Conservation (phyloP, 2,113 vertebrate genomes). For the Mastomys natalensis region DNA sequence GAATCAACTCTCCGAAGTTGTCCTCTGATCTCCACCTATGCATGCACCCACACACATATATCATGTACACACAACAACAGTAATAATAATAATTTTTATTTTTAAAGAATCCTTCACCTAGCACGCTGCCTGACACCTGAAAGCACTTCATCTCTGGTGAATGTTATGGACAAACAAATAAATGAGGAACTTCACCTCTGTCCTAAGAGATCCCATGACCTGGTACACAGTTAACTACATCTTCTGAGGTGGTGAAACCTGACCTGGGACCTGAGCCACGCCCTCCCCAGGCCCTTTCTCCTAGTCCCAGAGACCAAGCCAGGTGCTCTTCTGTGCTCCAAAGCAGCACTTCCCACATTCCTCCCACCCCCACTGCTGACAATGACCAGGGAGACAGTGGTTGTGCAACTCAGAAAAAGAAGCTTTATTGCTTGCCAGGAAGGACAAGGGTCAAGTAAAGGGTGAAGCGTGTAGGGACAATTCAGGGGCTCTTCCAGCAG, state of each 20-base stretch:
- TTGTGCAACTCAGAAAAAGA: constrained; percentile 74
- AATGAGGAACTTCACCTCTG: background rate
- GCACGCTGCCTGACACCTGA: background rate
- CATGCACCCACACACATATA: background rate
- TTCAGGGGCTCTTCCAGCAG: background rate
- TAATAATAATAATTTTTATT: background rate
- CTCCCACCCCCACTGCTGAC: constrained; percentile 40
- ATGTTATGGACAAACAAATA: background rate
- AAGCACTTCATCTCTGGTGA: background rate
- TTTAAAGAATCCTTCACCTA: background rate
- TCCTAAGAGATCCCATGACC: background rate
- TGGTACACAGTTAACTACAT: background rate
- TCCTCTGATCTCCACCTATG: background rate
- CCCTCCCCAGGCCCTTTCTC: constrained; percentile 56
- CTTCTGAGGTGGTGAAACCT: constrained; percentile 30
- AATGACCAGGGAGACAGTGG: constrained; percentile 62
- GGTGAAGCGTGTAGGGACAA: background rate
- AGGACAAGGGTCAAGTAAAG: constrained; percentile 11
- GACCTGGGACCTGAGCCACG: constrained; percentile 31
- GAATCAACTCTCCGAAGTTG: background rate
- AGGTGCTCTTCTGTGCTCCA: background rate
- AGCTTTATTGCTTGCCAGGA: constrained; percentile 85
- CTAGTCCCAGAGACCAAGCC: constrained; percentile 57
- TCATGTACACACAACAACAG: too few species aligned
- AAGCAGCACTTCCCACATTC: background rate